phyloP scores from a whole-genome alignment of 2,113 vertebrate species.

The Oryctolagus cuniculus region DNA sequence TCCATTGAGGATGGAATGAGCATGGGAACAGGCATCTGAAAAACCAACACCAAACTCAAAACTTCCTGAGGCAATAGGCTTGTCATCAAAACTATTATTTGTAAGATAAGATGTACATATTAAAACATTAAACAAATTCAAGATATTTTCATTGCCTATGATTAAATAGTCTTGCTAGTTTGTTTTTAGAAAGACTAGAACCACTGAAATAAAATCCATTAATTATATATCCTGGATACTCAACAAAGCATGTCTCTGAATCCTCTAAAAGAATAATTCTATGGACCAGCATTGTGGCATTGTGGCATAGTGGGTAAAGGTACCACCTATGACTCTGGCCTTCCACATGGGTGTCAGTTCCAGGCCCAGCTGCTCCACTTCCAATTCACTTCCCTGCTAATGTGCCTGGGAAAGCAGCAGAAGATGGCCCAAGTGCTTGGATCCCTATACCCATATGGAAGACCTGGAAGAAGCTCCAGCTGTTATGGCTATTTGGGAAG shows the following conservation, averaged over 20 bases:
- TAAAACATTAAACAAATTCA: conserved; percentile 37
- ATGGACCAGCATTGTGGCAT: neutral
- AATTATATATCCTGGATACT: conserved; percentile 5
- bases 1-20: conserved; percentile 93
- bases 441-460: too few species aligned
- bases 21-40: conserved; percentile 96
- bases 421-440: too few species aligned
- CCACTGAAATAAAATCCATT: conserved; percentile 38
- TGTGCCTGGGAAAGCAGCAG: too few species aligned
- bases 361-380: too few species aligned
- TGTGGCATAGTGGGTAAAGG: too few species aligned
- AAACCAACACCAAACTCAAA: conserved; percentile 51
- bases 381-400: too few species aligned
- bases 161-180: neutral
- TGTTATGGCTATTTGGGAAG: too few species aligned
- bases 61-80: neutral
- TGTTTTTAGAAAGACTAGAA: conserved; percentile 29
- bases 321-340: too few species aligned
- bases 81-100: conserved; percentile 30
- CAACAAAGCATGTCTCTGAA: conserved; percentile 15
- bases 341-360: too few species aligned
- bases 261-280: conserved; percentile 43
- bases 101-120: conserved; percentile 14
- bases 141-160: conserved; percentile 7
- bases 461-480: too few species aligned